Evolutionary conservation across 2,888 invertebrate genomes (phyloP).

Genomic region (Cantharis nigra): DNA sequence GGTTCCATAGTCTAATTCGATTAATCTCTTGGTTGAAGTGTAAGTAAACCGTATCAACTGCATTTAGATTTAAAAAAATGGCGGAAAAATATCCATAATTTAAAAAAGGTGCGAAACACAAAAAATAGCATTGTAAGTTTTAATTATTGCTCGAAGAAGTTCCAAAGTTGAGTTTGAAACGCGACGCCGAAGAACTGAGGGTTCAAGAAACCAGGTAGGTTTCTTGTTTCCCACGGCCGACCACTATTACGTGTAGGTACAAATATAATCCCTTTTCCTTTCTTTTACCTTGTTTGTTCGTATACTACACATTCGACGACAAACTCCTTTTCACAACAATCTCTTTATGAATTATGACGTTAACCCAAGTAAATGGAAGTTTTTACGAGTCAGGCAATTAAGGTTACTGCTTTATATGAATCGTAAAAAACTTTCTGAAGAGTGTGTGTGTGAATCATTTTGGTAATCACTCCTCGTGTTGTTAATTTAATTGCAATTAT

Average conservation of each 20-base stretch:
- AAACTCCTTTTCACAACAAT: conserved; percentile 2
- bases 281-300: conserved; percentile 1
- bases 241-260: conserved; percentile 1
- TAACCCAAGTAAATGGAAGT: not conserved
- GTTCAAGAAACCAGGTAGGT: conserved; percentile 4
- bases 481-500: conserved; percentile 2
- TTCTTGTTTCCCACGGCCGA: conserved; percentile 2
- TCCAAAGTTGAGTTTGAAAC: not conserved
- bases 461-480: not conserved
- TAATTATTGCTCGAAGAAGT: not conserved
- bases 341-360: not conserved
- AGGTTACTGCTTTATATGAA: not conserved
- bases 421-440: not conserved
- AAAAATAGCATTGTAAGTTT: not conserved
- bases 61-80: not conserved
- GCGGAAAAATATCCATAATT: not conserved
- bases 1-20: not conserved
- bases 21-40: not conserved
- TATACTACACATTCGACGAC: conserved; percentile 2
- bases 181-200: not conserved
- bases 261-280: conserved; percentile 3
- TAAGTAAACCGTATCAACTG: not conserved
- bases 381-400: not conserved
- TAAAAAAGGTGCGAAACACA: not conserved
- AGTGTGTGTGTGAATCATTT: not conserved